phyloP scores from a whole-genome alignment of 2,113 vertebrate genomes.

The Puffinus mauretanicus region DNA sequence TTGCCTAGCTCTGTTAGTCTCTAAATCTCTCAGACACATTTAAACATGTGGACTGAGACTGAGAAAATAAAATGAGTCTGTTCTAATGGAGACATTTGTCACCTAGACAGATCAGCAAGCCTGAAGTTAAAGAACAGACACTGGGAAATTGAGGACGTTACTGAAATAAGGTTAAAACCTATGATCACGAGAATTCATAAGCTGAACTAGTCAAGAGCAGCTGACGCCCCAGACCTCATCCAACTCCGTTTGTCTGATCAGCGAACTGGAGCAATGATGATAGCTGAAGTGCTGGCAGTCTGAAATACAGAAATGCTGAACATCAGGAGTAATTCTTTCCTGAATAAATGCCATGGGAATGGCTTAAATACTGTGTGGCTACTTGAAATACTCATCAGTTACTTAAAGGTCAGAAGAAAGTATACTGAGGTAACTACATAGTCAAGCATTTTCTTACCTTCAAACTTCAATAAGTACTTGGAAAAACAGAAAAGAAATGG shows the following conservation, averaged over 20 bases:
- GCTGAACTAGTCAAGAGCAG: background rate
- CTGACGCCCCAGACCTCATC: background rate
- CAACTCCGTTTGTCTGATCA: background rate
- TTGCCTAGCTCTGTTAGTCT: conserved; percentile 35
- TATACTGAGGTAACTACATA: background rate
- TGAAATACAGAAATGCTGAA: background rate
- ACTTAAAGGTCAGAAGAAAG: conserved; percentile 1
- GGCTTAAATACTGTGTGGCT: background rate
- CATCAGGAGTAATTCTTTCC: background rate
- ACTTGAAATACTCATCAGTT: background rate
- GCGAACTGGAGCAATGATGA: background rate
- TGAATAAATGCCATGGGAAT: background rate
- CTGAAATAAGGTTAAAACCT: background rate
- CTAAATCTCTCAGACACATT: conserved; percentile 33
- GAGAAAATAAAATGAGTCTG: conserved; percentile 41
- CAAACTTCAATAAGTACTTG: background rate
- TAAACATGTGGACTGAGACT: background rate
- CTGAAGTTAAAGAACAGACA: background rate
- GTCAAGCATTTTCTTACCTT: background rate
- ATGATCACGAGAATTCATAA: background rate
- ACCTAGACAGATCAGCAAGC: background rate
- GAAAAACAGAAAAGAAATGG: background rate
- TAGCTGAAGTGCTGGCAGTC: background rate
- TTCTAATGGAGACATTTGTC: conserved; percentile 27
- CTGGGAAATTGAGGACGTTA: background rate